Percentiles rank a stretch among this genome's conserved stretches.
Evolutionary conservation across 2,113 vertebrate species (phyloP).

Genomic region (Phodopus roborovskii): DNA sequence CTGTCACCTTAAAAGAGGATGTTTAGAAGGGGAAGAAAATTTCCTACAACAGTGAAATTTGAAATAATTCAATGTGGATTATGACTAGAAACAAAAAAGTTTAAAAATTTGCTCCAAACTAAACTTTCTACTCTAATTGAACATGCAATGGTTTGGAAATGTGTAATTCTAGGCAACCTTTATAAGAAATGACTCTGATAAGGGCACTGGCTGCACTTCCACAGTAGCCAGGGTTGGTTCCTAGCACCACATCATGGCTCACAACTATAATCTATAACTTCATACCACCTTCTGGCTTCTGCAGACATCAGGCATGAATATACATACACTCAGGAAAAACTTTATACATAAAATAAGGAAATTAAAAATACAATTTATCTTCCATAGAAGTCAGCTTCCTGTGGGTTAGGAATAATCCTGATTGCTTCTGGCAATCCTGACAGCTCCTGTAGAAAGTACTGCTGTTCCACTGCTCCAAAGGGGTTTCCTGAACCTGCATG

Average conservation of each 20-base stretch:
- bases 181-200: neutral
- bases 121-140: constrained; percentile 4
- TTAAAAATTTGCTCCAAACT: neutral
- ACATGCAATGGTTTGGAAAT: neutral
- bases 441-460: neutral
- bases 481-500: neutral
- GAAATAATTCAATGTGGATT: neutral
- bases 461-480: neutral
- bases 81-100: neutral
- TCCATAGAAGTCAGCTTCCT: neutral
- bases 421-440: neutral
- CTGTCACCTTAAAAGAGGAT: neutral
- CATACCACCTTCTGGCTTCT: neutral
- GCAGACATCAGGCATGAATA: neutral
- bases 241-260: neutral
- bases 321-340: neutral
- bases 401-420: neutral
- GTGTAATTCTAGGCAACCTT: neutral
- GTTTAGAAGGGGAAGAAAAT: constrained; percentile 37
- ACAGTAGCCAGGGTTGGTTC: too few relatives aligned
- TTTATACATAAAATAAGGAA: neutral
- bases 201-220: neutral
- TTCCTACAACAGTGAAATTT: constrained; percentile 6
- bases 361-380: neutral
- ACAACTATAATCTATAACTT: neutral